Base-by-base conservation (phyloP, 2,888 invertebrate genomes). In the Micoletzkya japonica region DNA sequence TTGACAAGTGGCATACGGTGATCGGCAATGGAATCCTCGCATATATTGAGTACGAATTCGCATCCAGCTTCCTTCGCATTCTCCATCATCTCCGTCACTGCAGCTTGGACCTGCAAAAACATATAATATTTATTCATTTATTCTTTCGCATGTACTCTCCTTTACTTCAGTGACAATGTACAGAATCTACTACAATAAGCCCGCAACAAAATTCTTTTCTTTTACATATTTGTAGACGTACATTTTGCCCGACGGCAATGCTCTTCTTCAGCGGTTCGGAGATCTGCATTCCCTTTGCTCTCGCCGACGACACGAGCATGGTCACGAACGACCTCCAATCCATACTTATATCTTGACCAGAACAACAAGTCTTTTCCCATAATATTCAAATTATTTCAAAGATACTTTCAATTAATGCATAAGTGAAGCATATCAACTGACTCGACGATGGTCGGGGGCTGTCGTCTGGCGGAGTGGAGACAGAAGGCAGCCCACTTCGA, bases 401-500 rank as follows among this genome's bases (percentile, higher is more conserved):
- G n/a, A n/a, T n/a, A n/a, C n/a, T n/a, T n/a, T n/a, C n/a, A n/a
- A n/a, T n/a, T n/a, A n/a, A n/a, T n/a, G n/a, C n/a, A n/a, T n/a
- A n/a, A n/a, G n/a, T n/a, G n/a, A n/a, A n/a, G n/a, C n/a, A n/a
- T n/a, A n/a, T n/a, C n/a, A n/a, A n/a, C n/a, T n/a, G n/a, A n/a
- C n/a, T n/a, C n/a, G n/a, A n/a, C n/a, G n/a, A n/a, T n/a, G n/a
- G n/a, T n/a, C n/a, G n/a, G n/a, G n/a, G n/a, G n/a, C n/a, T n/a
- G n/a, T n/a, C n/a, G n/a, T n/a, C n/a, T 0, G 24, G 7, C 26
- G 37, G n/a, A 24, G 64, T 34, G 52, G 32, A 64, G 4, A 17
- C 34, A 36, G 52, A 52, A 32, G 4, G 64, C 64, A 14, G 64
- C 64, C 64, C 64, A 64, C 37, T 64, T 64, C 17, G 50, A 50